Evolutionary conservation across 92 coral and sea anemone species (phyloP), one percentile per base, ranked within the genome.

Genomic region (Epizoanthus fatuus): DNA sequence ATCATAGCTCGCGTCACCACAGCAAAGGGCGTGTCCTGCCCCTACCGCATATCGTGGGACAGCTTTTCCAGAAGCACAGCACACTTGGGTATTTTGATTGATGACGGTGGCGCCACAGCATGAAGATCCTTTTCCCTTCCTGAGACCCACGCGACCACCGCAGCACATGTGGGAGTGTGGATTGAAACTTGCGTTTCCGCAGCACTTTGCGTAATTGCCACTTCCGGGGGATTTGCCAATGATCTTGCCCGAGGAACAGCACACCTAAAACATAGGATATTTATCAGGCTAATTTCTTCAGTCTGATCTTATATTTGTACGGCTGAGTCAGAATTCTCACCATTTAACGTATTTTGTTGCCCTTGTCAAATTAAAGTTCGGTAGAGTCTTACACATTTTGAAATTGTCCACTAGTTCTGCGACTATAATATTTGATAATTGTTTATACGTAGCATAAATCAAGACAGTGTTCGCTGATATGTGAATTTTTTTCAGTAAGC

Each of bases 171-270:
- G 88, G 19, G 73, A 53, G 20, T 72, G 0, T 0, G 64, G 75
- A 66, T 87, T 60, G 68, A 67, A 87, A 56, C 53, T 69, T 7
- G 29, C 52, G 11, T 17, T 12, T 7, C 88, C 88, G 40, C 91
- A 87, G 59, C 91, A 87, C 42, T 40, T 59, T 37, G 91, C 86
- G 9, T 82, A 14, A 22, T 83, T 49, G 45, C 87, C 87, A 12
- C 81, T 57, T 53, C 77, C 87, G 1, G 78, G 79, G 9, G 74
- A 47, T 71, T 72, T 69, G 56, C 13, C 14, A 53, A 25, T 72
- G 15, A 83, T 42, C 3, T n/a, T 60, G 15, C 57, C 57, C 7
- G 58, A 4, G 55, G 81, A 60, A 72, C 87, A 83, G 68, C 87
- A 83, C 44, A 83, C 87, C 87, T 83, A 59, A 39, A 49, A 2